Evolutionary conservation across 2,113 vertebrate species (phyloP).

Genomic region (Lagopus muta): DNA sequence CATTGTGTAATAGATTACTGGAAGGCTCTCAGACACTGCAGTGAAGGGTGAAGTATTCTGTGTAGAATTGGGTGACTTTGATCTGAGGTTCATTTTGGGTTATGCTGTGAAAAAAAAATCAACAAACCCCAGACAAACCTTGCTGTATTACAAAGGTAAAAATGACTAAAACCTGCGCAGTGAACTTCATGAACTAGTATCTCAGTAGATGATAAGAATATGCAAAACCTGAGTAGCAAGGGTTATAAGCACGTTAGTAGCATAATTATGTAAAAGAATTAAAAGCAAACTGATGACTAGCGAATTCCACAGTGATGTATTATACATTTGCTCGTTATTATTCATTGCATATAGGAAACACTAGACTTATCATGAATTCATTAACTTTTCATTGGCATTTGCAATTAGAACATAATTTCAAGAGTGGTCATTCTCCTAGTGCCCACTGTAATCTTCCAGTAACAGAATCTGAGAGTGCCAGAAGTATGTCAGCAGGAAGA

Average conservation of each 20-base stretch:
- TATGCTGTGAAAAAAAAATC: not conserved
- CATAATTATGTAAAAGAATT: not conserved
- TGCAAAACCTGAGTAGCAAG: not conserved
- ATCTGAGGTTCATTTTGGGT: slow-evolving; percentile 49
- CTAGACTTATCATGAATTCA: not conserved
- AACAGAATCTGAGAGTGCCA: not conserved
- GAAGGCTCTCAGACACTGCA: not conserved
- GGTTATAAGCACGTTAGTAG: not conserved
- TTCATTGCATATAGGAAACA: not conserved
- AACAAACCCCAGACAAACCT: not conserved
- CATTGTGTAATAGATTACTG: not conserved
- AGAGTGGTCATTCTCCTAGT: accelerated
- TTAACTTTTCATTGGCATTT: not conserved
- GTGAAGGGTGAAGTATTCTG: not conserved
- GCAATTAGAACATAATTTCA: not conserved
- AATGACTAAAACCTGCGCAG: not conserved
- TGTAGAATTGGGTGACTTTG: not conserved
- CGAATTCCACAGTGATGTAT: not conserved
- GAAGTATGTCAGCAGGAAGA: not conserved
- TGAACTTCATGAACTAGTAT: not conserved
- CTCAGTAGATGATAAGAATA: not conserved
- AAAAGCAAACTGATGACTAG: not conserved
- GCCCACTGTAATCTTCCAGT: not conserved
- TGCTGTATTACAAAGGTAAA: slow-evolving; percentile 4
- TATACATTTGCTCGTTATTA: not conserved